Base-by-base conservation (phyloP, 2,888 invertebrate species). In the Cremastinae sp. region DNA sequence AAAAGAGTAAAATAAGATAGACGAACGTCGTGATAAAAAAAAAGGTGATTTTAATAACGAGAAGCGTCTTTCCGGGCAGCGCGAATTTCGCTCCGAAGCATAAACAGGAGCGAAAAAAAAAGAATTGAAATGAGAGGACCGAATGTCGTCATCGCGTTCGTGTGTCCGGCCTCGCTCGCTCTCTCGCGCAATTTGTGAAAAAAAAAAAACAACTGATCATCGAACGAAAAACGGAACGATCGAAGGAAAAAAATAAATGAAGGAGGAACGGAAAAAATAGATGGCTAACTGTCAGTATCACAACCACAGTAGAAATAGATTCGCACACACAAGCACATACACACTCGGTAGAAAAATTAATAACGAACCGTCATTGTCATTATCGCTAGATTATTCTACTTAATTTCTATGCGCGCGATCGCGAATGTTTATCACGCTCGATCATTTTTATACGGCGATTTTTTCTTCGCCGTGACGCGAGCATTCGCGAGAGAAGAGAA, bases 321-420 rank as follows among this genome's bases (percentile, higher is more conserved):
- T 20, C 16, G 34, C 22, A 38, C 51, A 69, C 9, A 65, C 56
- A 14, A 20, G 28, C 28, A 41, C 34, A 34, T n/a, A 4, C 69
- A 41, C 20, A 64, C 20, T 64, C 61, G 41, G 34, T 61, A 51
- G 38, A 65, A 65, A 75, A 70, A 66, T 64, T 53, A 49, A 54
- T 61, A 65, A 65, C 58, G 14, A 53, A 61, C 69, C 5, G 28
- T 28, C 28, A 28, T 28, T 28, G 45, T 65, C 68, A 47, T 58
- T 69, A 49, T 28, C 28, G 5, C 49, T 49, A 59, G n/a, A 65
- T 51, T 72, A 58, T 72, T 28, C 58, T 72, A 58, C 54, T 62
- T 56, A 64, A 22, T 22, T 34, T 28, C 43, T 64, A 58, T 18
- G 38, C 16, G 28, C 41, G 41, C 9, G 28, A 20, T 36, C 22